Conservation (phyloP, 2,888 invertebrate genomes). For the Zaprionus bogoriensis region DNA sequence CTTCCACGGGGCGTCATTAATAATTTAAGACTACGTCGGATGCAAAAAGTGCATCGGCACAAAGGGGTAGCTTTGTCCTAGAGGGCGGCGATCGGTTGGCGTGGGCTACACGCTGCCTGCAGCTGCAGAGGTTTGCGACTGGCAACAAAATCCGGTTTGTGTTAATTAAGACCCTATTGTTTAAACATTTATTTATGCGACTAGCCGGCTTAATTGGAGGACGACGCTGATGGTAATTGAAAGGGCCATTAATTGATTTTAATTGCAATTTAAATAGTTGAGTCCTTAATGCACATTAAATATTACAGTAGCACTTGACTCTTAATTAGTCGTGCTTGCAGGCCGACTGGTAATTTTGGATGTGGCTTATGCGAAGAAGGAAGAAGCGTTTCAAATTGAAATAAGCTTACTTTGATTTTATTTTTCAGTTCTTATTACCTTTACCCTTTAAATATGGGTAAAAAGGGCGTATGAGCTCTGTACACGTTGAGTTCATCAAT, state of each 20-base stretch:
- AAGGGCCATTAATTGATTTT: conserved; percentile 25
- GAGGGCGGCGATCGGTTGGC: not conserved
- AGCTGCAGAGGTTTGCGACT: too few relatives aligned
- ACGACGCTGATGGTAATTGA: conserved; percentile 4
- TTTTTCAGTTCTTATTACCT: too few relatives aligned
- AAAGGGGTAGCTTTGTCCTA: not conserved
- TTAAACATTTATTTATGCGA: conserved; percentile 27
- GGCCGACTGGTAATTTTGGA: conserved; percentile 5
- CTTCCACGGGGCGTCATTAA: conserved; percentile 47
- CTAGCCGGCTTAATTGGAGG: not conserved
- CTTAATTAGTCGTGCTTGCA: conserved; percentile 35
- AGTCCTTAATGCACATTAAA: conserved; percentile 28
- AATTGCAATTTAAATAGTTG: conserved; percentile 32
- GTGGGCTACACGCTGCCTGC: not conserved
- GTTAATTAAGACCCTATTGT: conserved; percentile 38
- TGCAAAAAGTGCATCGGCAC: conserved; percentile 37
- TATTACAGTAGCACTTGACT: conserved; percentile 24
- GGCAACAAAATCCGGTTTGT: conserved; percentile 34
- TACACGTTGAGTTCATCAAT: too few relatives aligned
- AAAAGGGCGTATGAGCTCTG: too few relatives aligned
- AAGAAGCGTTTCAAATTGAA: too few relatives aligned
- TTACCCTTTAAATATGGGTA: too few relatives aligned
- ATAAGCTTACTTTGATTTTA: too few relatives aligned
- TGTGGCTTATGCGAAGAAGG: not conserved
- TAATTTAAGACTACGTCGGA: conserved; percentile 37